Conservation (phyloP, 2,797 vertebrate species). For the Neomorphus geoffroyi region DNA sequence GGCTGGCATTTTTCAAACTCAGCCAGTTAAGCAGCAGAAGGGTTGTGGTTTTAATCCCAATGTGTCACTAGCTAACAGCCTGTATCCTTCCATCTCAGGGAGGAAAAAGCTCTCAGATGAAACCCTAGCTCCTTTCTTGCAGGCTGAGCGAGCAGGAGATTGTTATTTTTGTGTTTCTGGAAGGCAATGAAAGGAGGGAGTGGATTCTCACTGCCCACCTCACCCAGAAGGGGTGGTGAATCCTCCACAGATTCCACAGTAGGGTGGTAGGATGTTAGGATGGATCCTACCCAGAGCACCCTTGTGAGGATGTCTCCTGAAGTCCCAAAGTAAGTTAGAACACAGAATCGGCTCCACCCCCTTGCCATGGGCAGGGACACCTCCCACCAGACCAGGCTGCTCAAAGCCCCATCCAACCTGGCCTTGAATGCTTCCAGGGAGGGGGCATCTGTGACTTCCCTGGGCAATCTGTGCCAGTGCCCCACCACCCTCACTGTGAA, state of each 20-base stretch:
- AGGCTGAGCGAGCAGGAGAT: neutral
- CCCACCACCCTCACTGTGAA: too few species aligned
- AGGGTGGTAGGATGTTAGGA: too few species aligned
- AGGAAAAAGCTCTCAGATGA: neutral
- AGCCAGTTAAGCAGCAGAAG: neutral
- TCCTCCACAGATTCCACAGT: neutral
- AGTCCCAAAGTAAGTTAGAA: neutral
- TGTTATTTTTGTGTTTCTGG: neutral
- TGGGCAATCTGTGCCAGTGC: too few species aligned
- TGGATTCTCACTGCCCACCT: neutral
- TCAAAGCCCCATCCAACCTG: too few species aligned
- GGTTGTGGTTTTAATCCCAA: neutral
- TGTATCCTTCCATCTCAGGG: neutral
- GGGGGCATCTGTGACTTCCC: too few species aligned
- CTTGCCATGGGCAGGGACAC: too few species aligned
- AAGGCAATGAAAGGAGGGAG: neutral
- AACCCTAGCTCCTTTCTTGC: neutral
- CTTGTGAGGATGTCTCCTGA: neutral
- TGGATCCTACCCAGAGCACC: neutral
- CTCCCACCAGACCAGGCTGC: too few species aligned
- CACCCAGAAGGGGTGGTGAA: neutral
- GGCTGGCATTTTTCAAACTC: conserved; percentile 33
- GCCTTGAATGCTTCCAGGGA: too few species aligned
- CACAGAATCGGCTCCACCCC: too few species aligned
- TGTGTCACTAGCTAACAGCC: neutral